A percentile compares a stretch with the other conserved stretches of the same genome.
Evolutionary conservation across 2,113 vertebrate genomes (phyloP).

Genomic region (Odocoileus virginianus): DNA sequence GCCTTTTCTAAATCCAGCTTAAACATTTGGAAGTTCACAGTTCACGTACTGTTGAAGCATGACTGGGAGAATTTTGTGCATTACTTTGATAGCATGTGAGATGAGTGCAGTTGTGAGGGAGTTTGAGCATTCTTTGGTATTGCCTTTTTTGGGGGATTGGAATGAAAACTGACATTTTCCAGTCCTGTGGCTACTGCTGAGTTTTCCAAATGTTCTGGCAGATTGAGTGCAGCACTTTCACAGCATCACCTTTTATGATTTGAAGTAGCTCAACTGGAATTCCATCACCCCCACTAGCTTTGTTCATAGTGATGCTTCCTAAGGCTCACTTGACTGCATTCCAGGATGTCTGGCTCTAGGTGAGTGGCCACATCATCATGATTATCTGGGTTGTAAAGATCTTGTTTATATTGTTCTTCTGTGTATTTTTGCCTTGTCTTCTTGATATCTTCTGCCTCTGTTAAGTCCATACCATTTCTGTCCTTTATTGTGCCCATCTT

Average conservation of each 20-base stretch:
- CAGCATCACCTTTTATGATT: neutral
- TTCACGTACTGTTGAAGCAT: neutral
- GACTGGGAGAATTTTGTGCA: neutral
- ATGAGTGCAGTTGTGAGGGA: neutral
- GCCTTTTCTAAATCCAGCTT: neutral
- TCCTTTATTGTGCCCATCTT: neutral
- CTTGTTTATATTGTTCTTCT: neutral
- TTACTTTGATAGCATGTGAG: neutral
- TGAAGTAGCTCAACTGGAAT: neutral
- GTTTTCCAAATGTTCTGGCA: neutral
- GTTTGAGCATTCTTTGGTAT: neutral
- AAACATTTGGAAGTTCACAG: neutral
- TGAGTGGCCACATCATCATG: neutral
- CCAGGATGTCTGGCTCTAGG: neutral
- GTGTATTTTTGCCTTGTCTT: neutral
- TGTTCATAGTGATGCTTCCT: neutral
- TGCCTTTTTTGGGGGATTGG: neutral
- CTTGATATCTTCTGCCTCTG: neutral
- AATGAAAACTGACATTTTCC: neutral
- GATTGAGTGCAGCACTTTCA: neutral
- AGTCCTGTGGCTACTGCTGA: neutral
- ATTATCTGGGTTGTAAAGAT: neutral
- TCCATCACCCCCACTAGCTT: neutral
- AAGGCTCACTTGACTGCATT: neutral
- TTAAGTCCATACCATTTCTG: neutral